Conservation (phyloP, 2,888 invertebrate genomes). For the Lutraria lutraria region DNA sequence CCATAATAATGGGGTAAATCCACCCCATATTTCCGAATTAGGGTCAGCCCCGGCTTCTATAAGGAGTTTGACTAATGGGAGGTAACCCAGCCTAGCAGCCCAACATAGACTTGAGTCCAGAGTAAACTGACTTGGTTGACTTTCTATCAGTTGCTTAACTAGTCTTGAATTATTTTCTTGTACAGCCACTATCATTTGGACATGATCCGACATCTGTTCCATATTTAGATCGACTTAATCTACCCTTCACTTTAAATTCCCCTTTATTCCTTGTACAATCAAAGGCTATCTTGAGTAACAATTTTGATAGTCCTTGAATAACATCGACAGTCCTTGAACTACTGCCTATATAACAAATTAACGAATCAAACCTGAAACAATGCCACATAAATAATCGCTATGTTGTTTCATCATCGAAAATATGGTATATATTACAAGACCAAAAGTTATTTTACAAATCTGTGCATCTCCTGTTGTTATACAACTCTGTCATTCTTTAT, state of each 20-base stretch:
- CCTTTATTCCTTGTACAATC: neutral
- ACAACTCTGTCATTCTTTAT: slow-evolving; percentile 66
- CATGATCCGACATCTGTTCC: slow-evolving; percentile 14
- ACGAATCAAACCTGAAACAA: neutral
- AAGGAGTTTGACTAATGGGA: slow-evolving; percentile 64
- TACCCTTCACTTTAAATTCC: neutral
- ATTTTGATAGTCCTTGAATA: neutral
- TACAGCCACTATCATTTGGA: slow-evolving; percentile 56
- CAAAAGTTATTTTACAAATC: neutral
- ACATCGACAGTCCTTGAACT: neutral
- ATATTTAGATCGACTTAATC: neutral
- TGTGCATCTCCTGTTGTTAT: slow-evolving; percentile 36
- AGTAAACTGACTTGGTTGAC: slow-evolving; percentile 60
- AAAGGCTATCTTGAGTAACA: neutral
- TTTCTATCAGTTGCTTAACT: slow-evolving; percentile 51
- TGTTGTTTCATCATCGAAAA: no score
- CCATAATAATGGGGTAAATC: slow-evolving; percentile 76
- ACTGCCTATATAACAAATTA: neutral
- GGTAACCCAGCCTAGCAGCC: slow-evolving; percentile 73
- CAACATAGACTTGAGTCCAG: slow-evolving; percentile 75
- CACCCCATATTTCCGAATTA: slow-evolving; percentile 74
- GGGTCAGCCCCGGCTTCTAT: slow-evolving; percentile 68
- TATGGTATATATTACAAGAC: neutral
- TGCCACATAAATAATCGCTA: neutral
- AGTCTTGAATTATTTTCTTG: slow-evolving; percentile 60